Percentiles rank a stretch among this genome's conserved stretches.
phyloP scores from a whole-genome alignment of 2,113 vertebrate genomes.

The Oryctolagus cuniculus region mOryCun1.1 NC_091436.1:66833501-66834000 shows the following conservation, averaged over 20 bases:
- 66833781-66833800: too few relatives aligned
- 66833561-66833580: background rate
- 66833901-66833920: too few relatives aligned
- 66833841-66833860: too few relatives aligned
- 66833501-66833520: background rate
- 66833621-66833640: background rate
- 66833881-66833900: too few relatives aligned
- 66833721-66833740: background rate
- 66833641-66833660: background rate
- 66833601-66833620: background rate
- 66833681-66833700: background rate
- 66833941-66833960: too few relatives aligned
- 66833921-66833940: too few relatives aligned
- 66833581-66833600: background rate
- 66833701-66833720: background rate
- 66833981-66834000: too few relatives aligned
- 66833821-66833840: too few relatives aligned
- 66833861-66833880: too few relatives aligned
- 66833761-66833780: background rate
- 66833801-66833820: too few relatives aligned
- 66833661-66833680: background rate
- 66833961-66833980: too few relatives aligned
- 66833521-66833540: background rate
- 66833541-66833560: background rate
- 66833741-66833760: background rate